Percentiles rank a stretch among this genome's conserved stretches.
Evolutionary conservation across 2,113 vertebrate genomes (phyloP).

Genomic region (Amphiprion ocellaris): DNA sequence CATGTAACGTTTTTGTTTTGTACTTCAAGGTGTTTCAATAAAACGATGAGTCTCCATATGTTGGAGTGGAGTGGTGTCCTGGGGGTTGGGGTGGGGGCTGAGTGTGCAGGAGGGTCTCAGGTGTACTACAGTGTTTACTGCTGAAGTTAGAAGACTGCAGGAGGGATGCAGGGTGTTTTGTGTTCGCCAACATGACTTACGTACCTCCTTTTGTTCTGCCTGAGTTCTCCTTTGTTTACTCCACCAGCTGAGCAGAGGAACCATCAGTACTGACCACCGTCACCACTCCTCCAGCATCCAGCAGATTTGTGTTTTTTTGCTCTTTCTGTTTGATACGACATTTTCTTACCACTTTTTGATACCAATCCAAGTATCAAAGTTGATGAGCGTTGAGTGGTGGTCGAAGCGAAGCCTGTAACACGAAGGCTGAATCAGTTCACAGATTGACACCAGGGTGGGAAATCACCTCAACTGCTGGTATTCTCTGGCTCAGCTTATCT

Average conservation of each 20-base stretch:
- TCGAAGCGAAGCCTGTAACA: not conserved
- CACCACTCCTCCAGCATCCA: constrained; percentile 3
- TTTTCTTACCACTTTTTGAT: not conserved
- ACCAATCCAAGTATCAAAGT: constrained; percentile 10
- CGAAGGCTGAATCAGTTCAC: not conserved
- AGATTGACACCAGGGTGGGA: constrained; percentile 9
- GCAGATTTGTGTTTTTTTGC: not conserved
- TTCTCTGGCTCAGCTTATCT: not conserved
- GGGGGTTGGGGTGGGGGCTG: constrained; percentile 19
- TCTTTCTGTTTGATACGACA: not conserved
- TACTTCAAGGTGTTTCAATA: constrained; percentile 84
- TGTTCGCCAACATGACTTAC: not conserved
- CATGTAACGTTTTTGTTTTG: constrained; percentile 87
- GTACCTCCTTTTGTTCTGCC: not conserved
- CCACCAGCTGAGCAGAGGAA: not conserved
- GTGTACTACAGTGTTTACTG: not conserved
- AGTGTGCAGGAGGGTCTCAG: constrained; percentile 8
- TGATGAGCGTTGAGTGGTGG: not conserved
- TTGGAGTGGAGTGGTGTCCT: constrained; percentile 65
- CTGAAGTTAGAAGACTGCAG: not conserved
- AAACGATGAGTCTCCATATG: constrained; percentile 80
- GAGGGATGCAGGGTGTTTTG: not conserved
- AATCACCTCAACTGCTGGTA: not conserved
- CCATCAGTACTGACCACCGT: not conserved
- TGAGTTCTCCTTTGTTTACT: not conserved